Conservation (phyloP, 2,113 vertebrate genomes). For the human (Homo sapiens) region GRCh38 chr1:63146501-63147000, state of each 20-base stretch:
- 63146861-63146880: neutral
- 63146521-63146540: conserved; percentile 43
- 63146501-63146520: conserved; percentile 39
- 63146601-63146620: neutral
- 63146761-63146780: neutral
- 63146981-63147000: neutral
- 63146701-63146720: neutral
- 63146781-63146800: neutral
- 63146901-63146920: neutral
- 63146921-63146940: neutral
- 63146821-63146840: conserved; percentile 4
- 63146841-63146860: neutral
- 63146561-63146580: neutral
- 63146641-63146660: conserved; percentile 32
- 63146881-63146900: neutral
- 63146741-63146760: neutral
- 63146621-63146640: neutral
- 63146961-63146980: neutral
- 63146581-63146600: neutral
- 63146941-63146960: neutral
- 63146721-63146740: neutral
- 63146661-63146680: conserved; percentile 47
- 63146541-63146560: conserved; percentile 24
- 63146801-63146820: neutral
- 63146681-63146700: conserved; percentile 22